A percentile compares a stretch with the other conserved stretches of the same genome.
Evolutionary conservation across 2,113 vertebrate species (phyloP).

Genomic region (Catagonus wagneri): DNA sequence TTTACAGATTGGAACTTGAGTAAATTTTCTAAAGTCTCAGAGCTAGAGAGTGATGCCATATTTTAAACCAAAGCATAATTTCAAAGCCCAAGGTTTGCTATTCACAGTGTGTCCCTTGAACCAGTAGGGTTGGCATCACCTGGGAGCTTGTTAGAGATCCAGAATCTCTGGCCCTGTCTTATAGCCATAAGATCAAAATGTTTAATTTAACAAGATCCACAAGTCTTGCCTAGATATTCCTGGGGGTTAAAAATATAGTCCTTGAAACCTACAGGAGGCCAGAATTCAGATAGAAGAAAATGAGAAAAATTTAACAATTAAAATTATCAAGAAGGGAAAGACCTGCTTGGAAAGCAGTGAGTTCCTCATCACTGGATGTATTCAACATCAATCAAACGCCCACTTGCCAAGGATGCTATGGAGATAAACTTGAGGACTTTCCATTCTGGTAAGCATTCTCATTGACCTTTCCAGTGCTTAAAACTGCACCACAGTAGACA

Average conservation of each 20-base stretch:
- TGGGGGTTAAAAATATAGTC: background rate
- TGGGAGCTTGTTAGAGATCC: background rate
- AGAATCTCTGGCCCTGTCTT: background rate
- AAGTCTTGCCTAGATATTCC: background rate
- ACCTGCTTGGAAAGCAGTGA: background rate
- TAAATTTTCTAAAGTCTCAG: background rate
- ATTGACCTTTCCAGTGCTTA: background rate
- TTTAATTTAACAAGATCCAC: background rate
- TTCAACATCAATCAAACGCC: background rate
- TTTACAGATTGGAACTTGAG: background rate
- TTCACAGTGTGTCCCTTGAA: background rate
- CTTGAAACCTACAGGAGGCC: background rate
- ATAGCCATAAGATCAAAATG: background rate
- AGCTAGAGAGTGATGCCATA: background rate
- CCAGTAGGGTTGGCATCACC: background rate
- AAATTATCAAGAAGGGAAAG: background rate
- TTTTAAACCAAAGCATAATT: background rate
- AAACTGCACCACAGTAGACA: background rate
- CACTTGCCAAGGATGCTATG: background rate
- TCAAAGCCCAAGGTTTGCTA: background rate
- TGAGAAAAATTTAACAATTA: background rate
- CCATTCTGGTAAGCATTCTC: background rate
- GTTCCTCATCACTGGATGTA: background rate
- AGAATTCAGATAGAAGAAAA: slow-evolving; percentile 43
- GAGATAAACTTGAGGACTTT: background rate